These are phyloP conservation scores for Heliconius sara DNA, from an alignment of 2,888 invertebrate species.

Conservation along the genomic window DNA sequence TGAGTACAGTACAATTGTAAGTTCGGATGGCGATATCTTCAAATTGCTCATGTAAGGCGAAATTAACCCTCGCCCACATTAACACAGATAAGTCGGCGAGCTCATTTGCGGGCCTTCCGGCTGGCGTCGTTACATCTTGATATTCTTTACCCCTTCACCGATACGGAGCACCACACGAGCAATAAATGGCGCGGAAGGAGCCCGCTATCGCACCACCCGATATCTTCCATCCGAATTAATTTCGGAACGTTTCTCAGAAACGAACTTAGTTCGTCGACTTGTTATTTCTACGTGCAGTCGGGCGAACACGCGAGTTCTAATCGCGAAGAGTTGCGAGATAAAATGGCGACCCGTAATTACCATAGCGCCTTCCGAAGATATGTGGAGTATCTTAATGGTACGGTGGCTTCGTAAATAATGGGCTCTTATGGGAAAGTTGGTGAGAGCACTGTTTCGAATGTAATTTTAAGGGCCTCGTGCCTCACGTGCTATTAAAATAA, in stretches of 20 bases:
- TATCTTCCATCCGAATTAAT: slow-evolving; percentile 85
- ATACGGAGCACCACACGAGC: slow-evolving; percentile 81
- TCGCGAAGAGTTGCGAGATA: slow-evolving; percentile 80
- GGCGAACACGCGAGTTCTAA: slow-evolving; percentile 74
- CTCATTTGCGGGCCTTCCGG: slow-evolving; percentile 84
- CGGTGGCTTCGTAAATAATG: slow-evolving; percentile 83
- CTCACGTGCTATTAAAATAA: slow-evolving; percentile 82
- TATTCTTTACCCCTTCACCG: slow-evolving; percentile 84
- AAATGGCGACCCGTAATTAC: slow-evolving; percentile 84
- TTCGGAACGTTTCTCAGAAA: slow-evolving; percentile 77
- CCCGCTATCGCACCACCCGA: slow-evolving; percentile 80
- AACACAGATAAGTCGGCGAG: slow-evolving; percentile 83
- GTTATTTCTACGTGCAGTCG: slow-evolving; percentile 78
- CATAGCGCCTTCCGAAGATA: slow-evolving; percentile 84
- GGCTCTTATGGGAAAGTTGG: slow-evolving; percentile 84
- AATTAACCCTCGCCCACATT: slow-evolving; percentile 84
- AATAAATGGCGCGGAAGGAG: slow-evolving; percentile 84
- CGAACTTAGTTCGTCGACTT: slow-evolving; percentile 81
- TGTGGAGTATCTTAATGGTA: slow-evolving; percentile 84
- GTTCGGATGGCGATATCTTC: slow-evolving; percentile 74
- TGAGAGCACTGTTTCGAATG: slow-evolving; percentile 83
- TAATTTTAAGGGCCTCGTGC: slow-evolving; percentile 81
- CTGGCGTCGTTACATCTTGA: slow-evolving; percentile 82
- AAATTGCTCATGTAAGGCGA: slow-evolving; percentile 83
- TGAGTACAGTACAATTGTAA: slow-evolving; percentile 64